These are phyloP conservation scores for Pseudorhiza aurosa DNA, from an alignment of 30 jellyfish, hydroid and myxozoan genomes.

Conservation along the genomic window DNA sequence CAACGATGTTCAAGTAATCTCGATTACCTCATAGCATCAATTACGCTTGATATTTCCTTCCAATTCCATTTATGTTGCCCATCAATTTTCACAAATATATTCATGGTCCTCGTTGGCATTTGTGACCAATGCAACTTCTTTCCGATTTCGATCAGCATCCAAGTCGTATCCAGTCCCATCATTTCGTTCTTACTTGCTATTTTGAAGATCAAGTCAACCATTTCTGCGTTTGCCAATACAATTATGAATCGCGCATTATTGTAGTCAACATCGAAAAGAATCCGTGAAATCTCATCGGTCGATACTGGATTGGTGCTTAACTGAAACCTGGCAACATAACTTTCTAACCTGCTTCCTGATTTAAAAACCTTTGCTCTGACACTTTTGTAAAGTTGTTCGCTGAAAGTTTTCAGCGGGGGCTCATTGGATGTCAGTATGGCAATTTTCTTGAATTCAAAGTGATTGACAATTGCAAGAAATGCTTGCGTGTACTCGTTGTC, in stretches of 20 bases:
- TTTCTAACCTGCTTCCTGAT: too few relatives aligned
- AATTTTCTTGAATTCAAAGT: constrained; percentile 13
- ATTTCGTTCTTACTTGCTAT: neutral
- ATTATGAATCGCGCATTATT: neutral
- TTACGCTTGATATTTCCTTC: neutral
- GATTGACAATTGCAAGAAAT: neutral
- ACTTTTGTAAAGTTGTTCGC: too few relatives aligned
- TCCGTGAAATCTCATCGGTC: neutral
- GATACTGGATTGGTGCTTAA: neutral
- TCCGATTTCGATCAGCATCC: constrained; percentile 2
- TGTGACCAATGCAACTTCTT: neutral
- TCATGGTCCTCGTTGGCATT: constrained; percentile 7
- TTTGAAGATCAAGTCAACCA: constrained; percentile 17
- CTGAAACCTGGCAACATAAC: too few relatives aligned
- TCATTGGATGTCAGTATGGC: constrained; percentile 23
- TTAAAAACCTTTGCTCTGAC: too few relatives aligned
- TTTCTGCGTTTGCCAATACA: neutral
- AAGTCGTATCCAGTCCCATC: neutral
- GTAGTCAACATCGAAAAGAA: neutral
- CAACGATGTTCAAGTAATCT: too few relatives aligned
- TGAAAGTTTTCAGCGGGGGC: too few relatives aligned
- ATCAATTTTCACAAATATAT: neutral
- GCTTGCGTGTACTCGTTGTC: constrained; percentile 4
- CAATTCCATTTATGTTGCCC: neutral
- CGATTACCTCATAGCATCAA: neutral